Percentiles rank a stretch among this genome's conserved stretches.
phyloP scores from a whole-genome alignment of 2,113 vertebrate species.

The Calyptomena viridis region DNA sequence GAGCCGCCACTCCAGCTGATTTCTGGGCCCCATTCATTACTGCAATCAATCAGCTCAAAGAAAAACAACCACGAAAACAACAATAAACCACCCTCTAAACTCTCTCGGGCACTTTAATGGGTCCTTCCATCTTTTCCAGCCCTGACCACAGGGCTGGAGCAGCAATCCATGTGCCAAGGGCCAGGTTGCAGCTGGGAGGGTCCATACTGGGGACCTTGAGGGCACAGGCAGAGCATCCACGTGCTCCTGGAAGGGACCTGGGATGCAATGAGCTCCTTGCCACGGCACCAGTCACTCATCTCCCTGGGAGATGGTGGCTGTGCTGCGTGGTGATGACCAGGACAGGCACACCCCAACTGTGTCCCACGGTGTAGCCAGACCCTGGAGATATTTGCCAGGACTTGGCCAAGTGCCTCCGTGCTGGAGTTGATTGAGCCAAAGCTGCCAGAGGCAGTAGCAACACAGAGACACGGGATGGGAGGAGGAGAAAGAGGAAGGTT shows the following conservation, averaged over 20 bases:
- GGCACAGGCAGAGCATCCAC: not conserved
- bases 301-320: not conserved
- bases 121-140: not conserved
- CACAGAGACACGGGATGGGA: rapidly evolving
- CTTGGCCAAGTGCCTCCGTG: not conserved
- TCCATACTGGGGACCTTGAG: rapidly evolving
- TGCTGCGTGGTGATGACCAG: no score
- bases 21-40: conserved; percentile 36
- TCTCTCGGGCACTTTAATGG: not conserved
- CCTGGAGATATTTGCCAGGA: not conserved
- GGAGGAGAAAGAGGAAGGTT: not conserved
- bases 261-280: rapidly evolving
- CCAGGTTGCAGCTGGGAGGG: not conserved
- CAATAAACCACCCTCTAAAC: conserved; percentile 11
- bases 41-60: conserved; percentile 20
- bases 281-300: rapidly evolving
- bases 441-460: rapidly evolving
- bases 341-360: rapidly evolving
- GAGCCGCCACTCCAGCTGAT: not conserved
- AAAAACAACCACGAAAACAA: not conserved
- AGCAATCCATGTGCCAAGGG: rapidly evolving
- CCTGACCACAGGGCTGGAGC: not conserved
- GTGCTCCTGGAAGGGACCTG: not conserved
- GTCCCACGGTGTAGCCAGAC: rapidly evolving
- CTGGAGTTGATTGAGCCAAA: not conserved